Evolutionary conservation across 2,797 vertebrate species (phyloP).

Genomic region (Poliocrania exsul): DNA sequence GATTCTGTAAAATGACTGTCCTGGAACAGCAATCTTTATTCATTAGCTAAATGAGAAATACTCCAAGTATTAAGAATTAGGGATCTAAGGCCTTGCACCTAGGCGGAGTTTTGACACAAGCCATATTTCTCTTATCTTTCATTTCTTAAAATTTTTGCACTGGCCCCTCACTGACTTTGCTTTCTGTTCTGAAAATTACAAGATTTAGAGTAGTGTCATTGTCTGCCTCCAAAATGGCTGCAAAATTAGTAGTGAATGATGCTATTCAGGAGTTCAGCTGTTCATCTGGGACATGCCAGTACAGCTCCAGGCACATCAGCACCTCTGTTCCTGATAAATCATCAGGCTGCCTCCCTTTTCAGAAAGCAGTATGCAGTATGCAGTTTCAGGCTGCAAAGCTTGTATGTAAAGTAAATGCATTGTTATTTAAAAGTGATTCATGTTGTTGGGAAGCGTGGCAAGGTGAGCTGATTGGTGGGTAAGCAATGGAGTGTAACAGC

Average conservation of each 20-base stretch:
- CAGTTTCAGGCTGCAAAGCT: neutral
- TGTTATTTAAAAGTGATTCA: conserved; percentile 54
- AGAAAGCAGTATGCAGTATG: neutral
- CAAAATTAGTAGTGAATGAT: neutral
- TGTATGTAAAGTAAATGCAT: conserved; percentile 32
- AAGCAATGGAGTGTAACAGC: conserved; percentile 31
- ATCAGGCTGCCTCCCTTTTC: neutral
- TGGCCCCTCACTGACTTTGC: neutral
- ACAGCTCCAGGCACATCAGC: neutral
- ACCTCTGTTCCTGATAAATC: conserved; percentile 1
- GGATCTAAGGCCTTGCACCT: neutral
- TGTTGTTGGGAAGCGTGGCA: neutral
- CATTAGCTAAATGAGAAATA: neutral
- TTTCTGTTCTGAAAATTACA: neutral
- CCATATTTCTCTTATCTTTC: neutral
- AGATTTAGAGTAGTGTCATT: neutral
- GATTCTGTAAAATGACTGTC: neutral
- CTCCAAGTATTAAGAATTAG: neutral
- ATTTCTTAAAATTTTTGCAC: neutral
- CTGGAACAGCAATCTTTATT: neutral
- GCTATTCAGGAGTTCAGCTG: neutral
- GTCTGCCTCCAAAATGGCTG: neutral
- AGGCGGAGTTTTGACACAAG: neutral
- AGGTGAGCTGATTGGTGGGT: conserved; percentile 27
- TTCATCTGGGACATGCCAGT: neutral